Conservation (phyloP, 2,888 invertebrate genomes). For the Diarsia brunnea region DNA sequence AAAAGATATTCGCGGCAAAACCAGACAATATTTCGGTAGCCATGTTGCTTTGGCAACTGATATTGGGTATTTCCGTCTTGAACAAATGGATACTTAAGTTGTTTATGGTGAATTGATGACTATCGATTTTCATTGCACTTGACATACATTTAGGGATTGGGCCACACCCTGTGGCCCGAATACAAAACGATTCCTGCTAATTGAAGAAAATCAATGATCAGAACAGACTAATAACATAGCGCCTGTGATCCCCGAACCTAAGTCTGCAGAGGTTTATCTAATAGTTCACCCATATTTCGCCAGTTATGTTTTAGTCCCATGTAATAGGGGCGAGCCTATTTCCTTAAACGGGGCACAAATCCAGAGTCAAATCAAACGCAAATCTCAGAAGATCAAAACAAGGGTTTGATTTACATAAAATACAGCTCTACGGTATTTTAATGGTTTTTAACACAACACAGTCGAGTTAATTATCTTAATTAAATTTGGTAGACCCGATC, state of each 20-base stretch:
- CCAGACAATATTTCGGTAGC: conserved; percentile 17
- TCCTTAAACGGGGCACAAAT: no score
- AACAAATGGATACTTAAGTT: conserved; percentile 2
- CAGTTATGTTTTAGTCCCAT: no score
- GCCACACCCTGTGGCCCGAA: not conserved
- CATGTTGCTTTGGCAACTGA: conserved; percentile 9
- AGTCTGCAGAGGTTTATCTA: no score
- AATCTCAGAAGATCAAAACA: no score
- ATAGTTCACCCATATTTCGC: no score
- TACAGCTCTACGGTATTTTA: not conserved
- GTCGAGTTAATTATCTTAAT: not conserved
- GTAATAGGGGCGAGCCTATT: no score
- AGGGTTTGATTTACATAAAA: not conserved
- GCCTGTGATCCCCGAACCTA: no score
- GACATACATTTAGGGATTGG: conserved; percentile 33
- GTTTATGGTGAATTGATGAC: conserved; percentile 5
- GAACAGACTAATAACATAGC: no score
- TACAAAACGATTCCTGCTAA: not conserved
- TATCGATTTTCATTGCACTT: conserved; percentile 42
- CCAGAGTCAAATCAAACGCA: no score
- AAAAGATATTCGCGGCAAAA: not conserved
- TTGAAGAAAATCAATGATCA: not conserved
- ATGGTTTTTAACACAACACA: not conserved
- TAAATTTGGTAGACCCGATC: not conserved
- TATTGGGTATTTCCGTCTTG: conserved; percentile 13